Conservation (phyloP, 1,140 invertebrate genomes). For the Drosophila paulistorum region DNA sequence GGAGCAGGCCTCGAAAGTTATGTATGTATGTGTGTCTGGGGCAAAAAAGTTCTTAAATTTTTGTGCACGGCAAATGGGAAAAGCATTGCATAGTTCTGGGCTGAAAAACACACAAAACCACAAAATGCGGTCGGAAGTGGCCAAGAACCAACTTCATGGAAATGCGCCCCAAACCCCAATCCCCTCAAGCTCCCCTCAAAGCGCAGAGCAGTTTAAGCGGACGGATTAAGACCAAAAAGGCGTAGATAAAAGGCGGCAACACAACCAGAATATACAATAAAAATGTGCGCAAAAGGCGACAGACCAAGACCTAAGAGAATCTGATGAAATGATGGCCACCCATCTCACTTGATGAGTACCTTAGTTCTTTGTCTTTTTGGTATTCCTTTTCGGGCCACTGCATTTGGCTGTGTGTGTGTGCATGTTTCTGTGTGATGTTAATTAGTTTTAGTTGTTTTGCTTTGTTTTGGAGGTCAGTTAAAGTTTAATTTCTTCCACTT, state of each 20-base stretch:
- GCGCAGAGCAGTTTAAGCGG: constrained; percentile 44
- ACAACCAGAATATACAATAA: constrained; percentile 68
- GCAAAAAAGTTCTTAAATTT: constrained; percentile 39
- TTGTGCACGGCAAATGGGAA: constrained; percentile 32
- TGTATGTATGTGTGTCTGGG: not conserved
- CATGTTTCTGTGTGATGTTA: constrained; percentile 48
- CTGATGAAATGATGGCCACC: constrained; percentile 25
- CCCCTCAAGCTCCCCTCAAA: constrained; percentile 14
- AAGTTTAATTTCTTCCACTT: constrained; percentile 47
- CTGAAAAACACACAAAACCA: constrained; percentile 58
- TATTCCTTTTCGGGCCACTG: not conserved
- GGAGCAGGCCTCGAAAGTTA: constrained; percentile 6
- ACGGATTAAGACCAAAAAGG: constrained; percentile 42
- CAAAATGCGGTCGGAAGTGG: constrained; percentile 68
- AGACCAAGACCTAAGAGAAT: constrained; percentile 26
- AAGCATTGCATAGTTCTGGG: constrained; percentile 66
- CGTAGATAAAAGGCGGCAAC: constrained; percentile 48
- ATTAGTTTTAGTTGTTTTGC: constrained; percentile 59
- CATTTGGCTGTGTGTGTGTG: constrained; percentile 27
- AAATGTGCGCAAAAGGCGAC: constrained; percentile 58
- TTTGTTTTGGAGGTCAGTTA: constrained; percentile 29
- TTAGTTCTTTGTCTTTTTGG: too few species aligned
- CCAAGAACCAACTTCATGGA: constrained; percentile 45
- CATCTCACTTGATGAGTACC: not conserved
- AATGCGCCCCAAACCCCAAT: not conserved